Conservation (phyloP, 2,797 vertebrate species). For the Thaleichthys pacificus region DNA sequence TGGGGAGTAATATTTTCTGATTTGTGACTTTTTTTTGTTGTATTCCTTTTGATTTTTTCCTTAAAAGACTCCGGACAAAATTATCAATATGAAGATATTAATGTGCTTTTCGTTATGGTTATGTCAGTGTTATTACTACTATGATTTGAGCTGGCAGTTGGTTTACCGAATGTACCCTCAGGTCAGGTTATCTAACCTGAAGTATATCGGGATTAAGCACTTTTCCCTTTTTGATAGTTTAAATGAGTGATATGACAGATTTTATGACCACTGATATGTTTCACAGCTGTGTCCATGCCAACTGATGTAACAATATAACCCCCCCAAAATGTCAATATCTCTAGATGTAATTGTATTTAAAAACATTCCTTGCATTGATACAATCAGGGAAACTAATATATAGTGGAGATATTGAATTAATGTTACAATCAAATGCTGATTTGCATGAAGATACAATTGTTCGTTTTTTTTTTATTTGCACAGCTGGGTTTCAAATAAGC, state of each 20-base stretch:
- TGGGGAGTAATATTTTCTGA: slow-evolving; percentile 13
- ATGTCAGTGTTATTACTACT: slow-evolving; percentile 62
- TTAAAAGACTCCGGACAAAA: slow-evolving; percentile 75
- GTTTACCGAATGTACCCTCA: slow-evolving; percentile 65
- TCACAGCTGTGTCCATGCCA: slow-evolving; percentile 65
- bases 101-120: slow-evolving; percentile 50
- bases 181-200: slow-evolving; percentile 66
- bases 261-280: slow-evolving; percentile 50
- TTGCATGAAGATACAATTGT: slow-evolving; percentile 39
- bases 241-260: slow-evolving; percentile 43
- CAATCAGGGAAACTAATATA: slow-evolving; percentile 72
- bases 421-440: slow-evolving; percentile 63
- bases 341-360: slow-evolving; percentile 66
- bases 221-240: slow-evolving; percentile 60
- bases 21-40: slow-evolving; percentile 33
- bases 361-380: slow-evolving; percentile 70
- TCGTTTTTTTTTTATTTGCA: slow-evolving; percentile 63
- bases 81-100: slow-evolving; percentile 73
- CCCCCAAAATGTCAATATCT: slow-evolving; percentile 59
- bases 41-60: slow-evolving; percentile 29
- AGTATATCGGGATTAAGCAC: slow-evolving; percentile 75
- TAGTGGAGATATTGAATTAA: slow-evolving; percentile 63
- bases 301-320: slow-evolving; percentile 34
- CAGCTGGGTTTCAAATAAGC: slow-evolving; percentile 73
- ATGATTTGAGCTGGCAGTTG: slow-evolving; percentile 69